phyloP scores from a whole-genome alignment of 30 jellyfish, hydroid and myxozoan species.

The Hydractinia symbiolongicarpus region DNA sequence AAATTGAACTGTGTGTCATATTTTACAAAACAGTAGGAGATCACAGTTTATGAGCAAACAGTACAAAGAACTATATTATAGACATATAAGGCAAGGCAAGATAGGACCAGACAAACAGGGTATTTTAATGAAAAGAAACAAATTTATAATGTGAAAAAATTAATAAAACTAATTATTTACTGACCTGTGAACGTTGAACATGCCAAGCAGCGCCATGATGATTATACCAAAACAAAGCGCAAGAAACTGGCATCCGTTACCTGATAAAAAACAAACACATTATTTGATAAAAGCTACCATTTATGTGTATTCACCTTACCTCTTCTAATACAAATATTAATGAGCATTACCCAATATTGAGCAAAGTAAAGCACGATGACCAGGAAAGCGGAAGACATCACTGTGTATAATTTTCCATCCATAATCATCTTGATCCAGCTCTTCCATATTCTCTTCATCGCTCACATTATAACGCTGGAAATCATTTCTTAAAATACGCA shows the following conservation, averaged over 20 bases:
- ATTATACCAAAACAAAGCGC: slow-evolving; percentile 78
- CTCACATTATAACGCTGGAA: slow-evolving; percentile 73
- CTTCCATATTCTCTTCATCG: slow-evolving; percentile 69
- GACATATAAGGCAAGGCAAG: no score
- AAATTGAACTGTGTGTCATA: background rate
- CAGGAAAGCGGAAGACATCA: slow-evolving; percentile 93
- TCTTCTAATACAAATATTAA: background rate
- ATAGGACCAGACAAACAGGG: no score
- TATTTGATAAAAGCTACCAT: no score
- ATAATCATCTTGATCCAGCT: slow-evolving; percentile 83
- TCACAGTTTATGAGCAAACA: no score
- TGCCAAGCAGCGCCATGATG: slow-evolving; percentile 77
- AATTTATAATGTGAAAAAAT: no score
- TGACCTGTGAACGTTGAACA: slow-evolving; percentile 96
- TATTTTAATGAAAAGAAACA: no score
- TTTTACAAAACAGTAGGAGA: no score
- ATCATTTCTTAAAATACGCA: slow-evolving; percentile 80
- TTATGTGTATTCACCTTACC: no score
- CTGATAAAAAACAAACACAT: slow-evolving; percentile 12
- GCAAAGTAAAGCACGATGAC: slow-evolving; percentile 71
- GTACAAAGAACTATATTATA: no score
- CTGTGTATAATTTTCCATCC: slow-evolving; percentile 97
- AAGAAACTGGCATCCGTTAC: slow-evolving; percentile 87
- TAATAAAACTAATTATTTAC: no score
- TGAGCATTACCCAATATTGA: slow-evolving; percentile 67